Evolutionary conservation across 2,888 invertebrate genomes (phyloP), one percentile per base, ranked within the genome.

Genomic region (Crossocerus cetratus): DNA sequence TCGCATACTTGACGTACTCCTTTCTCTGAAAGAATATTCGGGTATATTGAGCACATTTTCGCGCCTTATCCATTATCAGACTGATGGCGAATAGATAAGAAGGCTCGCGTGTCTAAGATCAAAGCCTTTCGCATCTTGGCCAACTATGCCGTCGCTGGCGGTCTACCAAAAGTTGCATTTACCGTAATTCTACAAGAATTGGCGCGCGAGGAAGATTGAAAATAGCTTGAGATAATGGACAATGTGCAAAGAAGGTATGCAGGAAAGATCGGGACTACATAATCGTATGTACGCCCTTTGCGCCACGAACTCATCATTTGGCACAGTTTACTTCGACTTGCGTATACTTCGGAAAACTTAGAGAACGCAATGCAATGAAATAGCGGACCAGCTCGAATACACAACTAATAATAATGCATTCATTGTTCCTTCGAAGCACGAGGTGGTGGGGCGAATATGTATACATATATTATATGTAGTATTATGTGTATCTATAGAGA

Each of bases 1-100:
- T 97, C n/a, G 97, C 96, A 91, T 97, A 97, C 91, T 96, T 96
- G n/a, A 97, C 97, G 88, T 97, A 98, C 90, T 97, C 97, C 91
- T 96, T 96, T 88, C 97, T 93, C 97, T 97, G 93, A 78, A 94
- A 94, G 79, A 61, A 18, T 4, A 18, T 18, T 20, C 22, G 32
- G 20, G 23, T 32, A 3, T 18, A 57, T 42, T 13, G 54, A n/a
- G 11, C 20, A 43, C 3, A 58, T 5, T 13, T 32, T 32, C 32
- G 11, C n/a, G n/a, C n/a, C n/a, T n/a, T n/a, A n/a, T n/a, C n/a
- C 14, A 16, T 49, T 49, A 49, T 4, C 13, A 16, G 4, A n/a
- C 4, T 13, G 13, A 16, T 49, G 14, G 16, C 2, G 16, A 16
- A 4, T 49, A n/a, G 14, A 49, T 16, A 49, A 49, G 3, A 49